A percentile compares a stretch with the other conserved stretches of the same genome.
Conservation (phyloP, 1,140 invertebrate genomes). For the Scaptomyza montana region DNA sequence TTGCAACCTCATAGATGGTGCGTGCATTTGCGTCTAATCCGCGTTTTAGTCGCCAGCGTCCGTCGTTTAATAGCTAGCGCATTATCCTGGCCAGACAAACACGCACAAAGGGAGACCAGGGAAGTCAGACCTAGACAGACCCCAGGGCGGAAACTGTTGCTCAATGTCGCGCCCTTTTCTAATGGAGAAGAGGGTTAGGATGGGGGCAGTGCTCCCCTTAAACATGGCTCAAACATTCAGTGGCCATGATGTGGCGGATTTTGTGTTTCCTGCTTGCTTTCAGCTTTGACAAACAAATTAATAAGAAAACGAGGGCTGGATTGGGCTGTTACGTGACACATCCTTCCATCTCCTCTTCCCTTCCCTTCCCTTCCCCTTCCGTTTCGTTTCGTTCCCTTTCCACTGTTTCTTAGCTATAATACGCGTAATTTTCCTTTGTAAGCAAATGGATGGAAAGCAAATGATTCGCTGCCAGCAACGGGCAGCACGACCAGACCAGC, state of each 20-base stretch:
- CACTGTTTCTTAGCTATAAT: constrained; percentile 58
- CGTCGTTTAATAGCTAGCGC: constrained; percentile 20
- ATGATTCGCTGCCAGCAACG: background rate
- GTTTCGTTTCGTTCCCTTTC: background rate
- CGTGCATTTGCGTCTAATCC: constrained; percentile 75
- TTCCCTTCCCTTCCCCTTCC: too few species aligned
- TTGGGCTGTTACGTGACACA: constrained; percentile 9
- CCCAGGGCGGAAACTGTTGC: constrained; percentile 36
- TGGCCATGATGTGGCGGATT: constrained; percentile 65
- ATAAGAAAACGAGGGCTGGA: constrained; percentile 63
- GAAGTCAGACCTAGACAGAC: background rate
- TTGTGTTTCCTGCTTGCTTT: constrained; percentile 47
- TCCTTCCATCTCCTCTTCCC: background rate
- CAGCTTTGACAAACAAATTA: constrained; percentile 73
- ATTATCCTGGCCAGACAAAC: constrained; percentile 28
- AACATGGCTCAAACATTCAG: background rate
- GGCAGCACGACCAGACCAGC: constrained; percentile 38
- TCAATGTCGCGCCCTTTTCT: constrained; percentile 4
- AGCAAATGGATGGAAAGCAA: constrained; percentile 37
- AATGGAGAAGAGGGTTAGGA: background rate
- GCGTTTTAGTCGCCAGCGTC: constrained; percentile 64
- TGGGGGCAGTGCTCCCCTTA: constrained; percentile 20
- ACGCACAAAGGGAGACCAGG: background rate
- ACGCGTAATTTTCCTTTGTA: constrained; percentile 75
- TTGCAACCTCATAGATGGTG: constrained; percentile 59